Evolutionary conservation across 2,888 invertebrate genomes (phyloP).

Genomic region (Nomada ferruginata): DNA sequence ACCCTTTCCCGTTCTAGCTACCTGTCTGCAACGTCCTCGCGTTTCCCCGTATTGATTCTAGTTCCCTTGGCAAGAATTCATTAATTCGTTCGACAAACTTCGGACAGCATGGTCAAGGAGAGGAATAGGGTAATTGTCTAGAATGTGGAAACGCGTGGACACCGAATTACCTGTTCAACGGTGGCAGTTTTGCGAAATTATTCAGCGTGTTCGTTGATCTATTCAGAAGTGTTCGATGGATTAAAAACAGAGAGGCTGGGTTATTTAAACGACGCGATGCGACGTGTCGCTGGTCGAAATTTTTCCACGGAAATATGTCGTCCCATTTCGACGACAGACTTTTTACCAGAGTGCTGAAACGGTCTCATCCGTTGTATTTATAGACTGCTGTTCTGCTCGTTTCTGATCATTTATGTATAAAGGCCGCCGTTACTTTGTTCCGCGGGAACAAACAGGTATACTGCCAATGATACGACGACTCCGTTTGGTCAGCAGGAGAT

Average conservation of each 20-base stretch:
- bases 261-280: neutral
- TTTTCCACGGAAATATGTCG: constrained; percentile 33
- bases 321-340: constrained; percentile 37
- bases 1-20: neutral
- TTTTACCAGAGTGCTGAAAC: constrained; percentile 23
- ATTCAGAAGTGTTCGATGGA: neutral
- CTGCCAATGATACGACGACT: constrained; percentile 32
- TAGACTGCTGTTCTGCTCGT: constrained; percentile 40
- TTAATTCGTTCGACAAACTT: neutral
- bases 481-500: constrained; percentile 10
- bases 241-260: too few relatives aligned
- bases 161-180: too few relatives aligned
- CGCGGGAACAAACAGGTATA: constrained; percentile 39
- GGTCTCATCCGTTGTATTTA: constrained; percentile 50
- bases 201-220: neutral
- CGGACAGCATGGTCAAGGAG: neutral
- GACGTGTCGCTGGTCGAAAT: neutral
- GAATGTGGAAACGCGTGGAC: too few relatives aligned
- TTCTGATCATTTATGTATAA: constrained; percentile 55
- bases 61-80: constrained; percentile 1
- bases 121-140: too few relatives aligned
- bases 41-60: neutral
- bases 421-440: constrained; percentile 44
- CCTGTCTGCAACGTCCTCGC: neutral
- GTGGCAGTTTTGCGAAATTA: too few relatives aligned